Evolutionary conservation across 2,113 vertebrate species (phyloP).

Genomic region (Leptocoma aspasia): DNA sequence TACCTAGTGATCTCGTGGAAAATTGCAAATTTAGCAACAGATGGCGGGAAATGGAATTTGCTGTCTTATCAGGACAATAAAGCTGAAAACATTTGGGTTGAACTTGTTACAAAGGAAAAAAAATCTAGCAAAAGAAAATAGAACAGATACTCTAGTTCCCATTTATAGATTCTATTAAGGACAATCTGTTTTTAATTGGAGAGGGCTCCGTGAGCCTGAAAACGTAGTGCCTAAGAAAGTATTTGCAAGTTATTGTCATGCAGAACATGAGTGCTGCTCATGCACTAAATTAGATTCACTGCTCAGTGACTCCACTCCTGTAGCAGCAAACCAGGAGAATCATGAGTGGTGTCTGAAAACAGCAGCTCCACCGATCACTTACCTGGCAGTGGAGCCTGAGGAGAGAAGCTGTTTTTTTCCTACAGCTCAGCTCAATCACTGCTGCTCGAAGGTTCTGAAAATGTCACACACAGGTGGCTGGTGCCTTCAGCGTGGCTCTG

Average conservation of each 20-base stretch:
- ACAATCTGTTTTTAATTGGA: slow-evolving; percentile 31
- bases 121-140: background rate
- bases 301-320: background rate
- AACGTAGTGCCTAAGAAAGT: background rate
- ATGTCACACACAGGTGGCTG: background rate
- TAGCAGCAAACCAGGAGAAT: background rate
- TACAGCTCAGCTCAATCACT: background rate
- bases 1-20: background rate
- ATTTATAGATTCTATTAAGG: slow-evolving; percentile 27
- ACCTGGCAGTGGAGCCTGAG: background rate
- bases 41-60: slow-evolving; percentile 22
- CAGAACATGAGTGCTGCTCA: background rate
- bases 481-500: background rate
- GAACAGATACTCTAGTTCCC: background rate
- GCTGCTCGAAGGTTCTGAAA: background rate
- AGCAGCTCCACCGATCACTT: background rate
- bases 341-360: background rate
- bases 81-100: background rate
- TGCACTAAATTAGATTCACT: slow-evolving; percentile 11
- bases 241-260: background rate
- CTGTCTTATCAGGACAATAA: slow-evolving; percentile 15
- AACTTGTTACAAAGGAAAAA: background rate
- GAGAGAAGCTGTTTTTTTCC: background rate
- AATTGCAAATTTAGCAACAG: slow-evolving; percentile 4
- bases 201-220: background rate